phyloP scores from a whole-genome alignment of 2,888 invertebrate species.

The Dryomyza anilis region DNA sequence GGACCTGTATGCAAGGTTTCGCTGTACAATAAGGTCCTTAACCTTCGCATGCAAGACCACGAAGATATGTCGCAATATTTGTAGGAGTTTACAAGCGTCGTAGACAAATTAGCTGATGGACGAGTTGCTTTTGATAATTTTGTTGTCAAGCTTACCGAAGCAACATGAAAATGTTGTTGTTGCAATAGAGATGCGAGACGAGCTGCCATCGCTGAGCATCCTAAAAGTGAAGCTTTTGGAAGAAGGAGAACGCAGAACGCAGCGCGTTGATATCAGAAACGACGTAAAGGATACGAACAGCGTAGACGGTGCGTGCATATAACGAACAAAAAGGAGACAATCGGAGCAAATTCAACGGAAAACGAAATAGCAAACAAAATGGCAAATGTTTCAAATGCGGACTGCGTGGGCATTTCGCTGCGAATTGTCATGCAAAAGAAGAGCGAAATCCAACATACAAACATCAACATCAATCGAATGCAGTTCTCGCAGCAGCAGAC shows the following conservation, averaged over 20 bases:
- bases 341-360: background rate
- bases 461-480: background rate
- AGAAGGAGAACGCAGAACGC: no score
- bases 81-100: conserved; percentile 10
- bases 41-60: conserved; percentile 16
- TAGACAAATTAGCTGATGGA: conserved; percentile 17
- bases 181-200: conserved; percentile 13
- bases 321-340: no score
- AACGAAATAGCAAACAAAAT: background rate
- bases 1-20: conserved; percentile 27
- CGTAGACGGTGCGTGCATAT: no score
- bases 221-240: conserved; percentile 21
- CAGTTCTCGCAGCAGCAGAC: conserved; percentile 4
- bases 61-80: conserved; percentile 1
- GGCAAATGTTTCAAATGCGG: conserved; percentile 14
- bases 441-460: conserved; percentile 1
- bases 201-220: background rate
- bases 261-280: no score
- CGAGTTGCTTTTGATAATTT: conserved; percentile 15
- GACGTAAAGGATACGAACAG: no score
- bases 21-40: conserved; percentile 29
- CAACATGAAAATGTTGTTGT: conserved; percentile 10
- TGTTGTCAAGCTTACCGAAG: conserved; percentile 10
- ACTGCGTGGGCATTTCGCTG: conserved; percentile 7
- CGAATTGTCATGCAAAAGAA: background rate